Percentiles rank a stretch among this genome's conserved stretches.
These are phyloP conservation scores for Metopia argyrocephala DNA, from an alignment of 2,888 invertebrate species.

Conservation along the genomic window DNA sequence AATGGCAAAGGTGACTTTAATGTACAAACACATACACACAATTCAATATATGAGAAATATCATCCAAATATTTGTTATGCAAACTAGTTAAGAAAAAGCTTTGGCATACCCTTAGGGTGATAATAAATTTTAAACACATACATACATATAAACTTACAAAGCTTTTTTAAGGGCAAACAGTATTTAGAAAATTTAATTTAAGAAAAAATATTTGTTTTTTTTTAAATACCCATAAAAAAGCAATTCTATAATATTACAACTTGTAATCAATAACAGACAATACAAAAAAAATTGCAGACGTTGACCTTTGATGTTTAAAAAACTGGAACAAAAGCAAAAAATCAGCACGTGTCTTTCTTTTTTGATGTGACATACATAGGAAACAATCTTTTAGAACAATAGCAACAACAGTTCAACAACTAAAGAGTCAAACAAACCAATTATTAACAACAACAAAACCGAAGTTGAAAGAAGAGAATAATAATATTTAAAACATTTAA, in stretches of 20 bases:
- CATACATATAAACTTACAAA: neutral
- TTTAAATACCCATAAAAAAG: neutral
- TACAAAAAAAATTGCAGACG: conserved; percentile 30
- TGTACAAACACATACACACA: too few relatives aligned
- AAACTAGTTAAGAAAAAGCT: neutral
- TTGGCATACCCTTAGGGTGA: neutral
- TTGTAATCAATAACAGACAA: conserved; percentile 20
- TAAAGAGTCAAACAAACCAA: conserved; percentile 2
- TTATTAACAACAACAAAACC: conserved; percentile 11
- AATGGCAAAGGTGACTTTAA: too few relatives aligned
- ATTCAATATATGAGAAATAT: too few relatives aligned
- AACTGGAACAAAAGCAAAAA: conserved; percentile 8
- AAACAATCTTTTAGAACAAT: conserved; percentile 18
- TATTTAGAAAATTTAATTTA: neutral
- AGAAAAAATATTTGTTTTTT: neutral
- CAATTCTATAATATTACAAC: neutral
- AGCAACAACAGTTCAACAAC: neutral
- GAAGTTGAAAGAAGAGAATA: neutral
- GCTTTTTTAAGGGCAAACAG: neutral
- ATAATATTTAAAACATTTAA: neutral
- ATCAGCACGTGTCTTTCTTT: conserved; percentile 38
- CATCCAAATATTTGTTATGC: too few relatives aligned
- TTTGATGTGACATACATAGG: neutral
- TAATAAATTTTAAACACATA: neutral
- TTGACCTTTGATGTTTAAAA: conserved; percentile 42